Base-by-base conservation (phyloP, 2,888 invertebrate genomes). In the Chironomus tentans region DNA sequence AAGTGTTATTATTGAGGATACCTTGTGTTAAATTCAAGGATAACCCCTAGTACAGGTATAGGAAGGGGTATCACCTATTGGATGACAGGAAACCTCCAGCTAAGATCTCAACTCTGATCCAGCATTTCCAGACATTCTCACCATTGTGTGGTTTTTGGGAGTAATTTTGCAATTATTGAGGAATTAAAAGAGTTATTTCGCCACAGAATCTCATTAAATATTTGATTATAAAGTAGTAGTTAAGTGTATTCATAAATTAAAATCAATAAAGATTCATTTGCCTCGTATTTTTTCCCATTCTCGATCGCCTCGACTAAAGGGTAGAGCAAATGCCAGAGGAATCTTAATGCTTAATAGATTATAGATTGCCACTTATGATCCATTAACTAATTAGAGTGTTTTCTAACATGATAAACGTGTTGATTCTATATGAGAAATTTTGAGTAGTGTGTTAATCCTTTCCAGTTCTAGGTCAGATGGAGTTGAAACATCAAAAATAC, bases 371-470 rank as follows among this genome's bases (percentile, higher is more conserved):
- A 74, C 74, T 74, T 62, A 74, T n/a, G 65, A 65, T 74, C 74
- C 74, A 74, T 74, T 74, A 74, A 74, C 65, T 68, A 74, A 74
- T 74, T 74, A 48, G 62, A 74, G 74, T 74, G 74, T 65, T 68
- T 65, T 65, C 56, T 62, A 62, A 72, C 61, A 62, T 50, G 72
- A 72, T 72, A 68, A 74, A 73, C 21, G 21, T 48, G 38, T 62
- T 68, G 74, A 62, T 21, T 13, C 13, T 13, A 65, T n/a, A n/a
- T 74, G 65, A 74, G 21, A 73, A 73, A 71, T 22, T 56, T 24
- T 15, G n/a, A 50, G 22, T 12, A 46, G 70, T 62, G 72, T 72
- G 72, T 72, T 15, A 70, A 70, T 47, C 61, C 62, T 50, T 22
- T 38, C 38, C 38, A 65, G 47, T 74, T 74, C 68, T 47, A 74